Conservation (phyloP, 2,888 invertebrate genomes). For the Malacosoma neustria region DNA sequence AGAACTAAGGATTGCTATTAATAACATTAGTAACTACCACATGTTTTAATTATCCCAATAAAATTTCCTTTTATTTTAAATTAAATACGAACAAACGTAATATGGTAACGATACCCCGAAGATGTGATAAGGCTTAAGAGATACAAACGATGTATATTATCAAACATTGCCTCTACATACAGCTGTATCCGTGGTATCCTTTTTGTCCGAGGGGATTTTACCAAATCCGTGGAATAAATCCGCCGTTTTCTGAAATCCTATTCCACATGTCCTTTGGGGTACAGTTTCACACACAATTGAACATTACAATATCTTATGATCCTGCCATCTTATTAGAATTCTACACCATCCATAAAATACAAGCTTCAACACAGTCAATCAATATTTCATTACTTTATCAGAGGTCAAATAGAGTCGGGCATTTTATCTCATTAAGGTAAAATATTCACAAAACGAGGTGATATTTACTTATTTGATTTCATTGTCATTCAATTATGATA, state of each 20-base stretch:
- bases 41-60: too few species aligned
- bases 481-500: too few species aligned
- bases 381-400: not conserved
- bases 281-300: slow-evolving; percentile 46
- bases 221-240: slow-evolving; percentile 59
- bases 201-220: slow-evolving; percentile 47
- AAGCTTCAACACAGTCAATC: not conserved
- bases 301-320: slow-evolving; percentile 41
- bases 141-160: slow-evolving; percentile 36
- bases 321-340: slow-evolving; percentile 21
- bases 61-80: too few species aligned
- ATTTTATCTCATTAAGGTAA: too few species aligned
- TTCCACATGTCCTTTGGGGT: slow-evolving; percentile 39
- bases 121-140: slow-evolving; percentile 1
- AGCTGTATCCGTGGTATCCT: slow-evolving; percentile 36
- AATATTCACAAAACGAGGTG: too few species aligned
- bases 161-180: slow-evolving; percentile 47
- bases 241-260: slow-evolving; percentile 58
- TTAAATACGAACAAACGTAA: too few species aligned
- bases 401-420: not conserved
- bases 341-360: slow-evolving; percentile 10
- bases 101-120: too few species aligned
- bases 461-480: too few species aligned
- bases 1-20: too few species aligned
- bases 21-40: too few species aligned